A percentile compares a stretch with the other conserved stretches of the same genome.
phyloP scores from a whole-genome alignment of 1,140 invertebrate genomes.

The Listronotus oregonensis region DNA sequence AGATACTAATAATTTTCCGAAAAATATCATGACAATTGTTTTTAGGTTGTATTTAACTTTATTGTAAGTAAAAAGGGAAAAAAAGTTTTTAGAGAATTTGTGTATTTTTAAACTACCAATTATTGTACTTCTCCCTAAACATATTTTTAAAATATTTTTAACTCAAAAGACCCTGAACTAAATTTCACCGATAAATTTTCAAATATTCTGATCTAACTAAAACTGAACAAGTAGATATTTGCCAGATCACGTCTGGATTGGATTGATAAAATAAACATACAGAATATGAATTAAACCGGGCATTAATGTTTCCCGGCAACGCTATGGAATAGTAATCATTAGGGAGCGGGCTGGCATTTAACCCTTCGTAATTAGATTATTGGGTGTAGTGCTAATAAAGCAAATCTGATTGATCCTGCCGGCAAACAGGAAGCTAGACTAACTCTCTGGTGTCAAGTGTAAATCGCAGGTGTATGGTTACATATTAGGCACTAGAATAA shows the following conservation, averaged over 20 bases:
- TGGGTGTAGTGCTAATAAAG: conserved; percentile 33
- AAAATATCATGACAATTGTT: too few relatives aligned
- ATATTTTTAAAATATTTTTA: too few relatives aligned
- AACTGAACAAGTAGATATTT: conserved; percentile 3
- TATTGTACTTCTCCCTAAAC: too few relatives aligned
- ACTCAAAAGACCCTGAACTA: too few relatives aligned
- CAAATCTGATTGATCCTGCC: conserved; percentile 35
- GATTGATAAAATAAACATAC: conserved; percentile 18
- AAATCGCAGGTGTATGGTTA: conserved; percentile 14
- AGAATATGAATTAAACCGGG: conserved; percentile 23
- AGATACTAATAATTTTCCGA: too few relatives aligned
- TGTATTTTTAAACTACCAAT: too few relatives aligned
- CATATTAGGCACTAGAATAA: not conserved
- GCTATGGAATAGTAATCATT: conserved; percentile 35
- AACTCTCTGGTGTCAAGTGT: conserved; percentile 15
- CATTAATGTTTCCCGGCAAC: conserved; percentile 32
- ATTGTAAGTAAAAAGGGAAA: too few relatives aligned
- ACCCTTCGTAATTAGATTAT: conserved; percentile 37
- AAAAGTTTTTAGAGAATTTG: too few relatives aligned
- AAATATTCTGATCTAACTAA: not conserved
- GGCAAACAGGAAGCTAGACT: conserved; percentile 20
- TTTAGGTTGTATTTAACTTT: too few relatives aligned
- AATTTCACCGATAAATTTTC: too few relatives aligned
- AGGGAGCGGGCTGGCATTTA: conserved; percentile 32
- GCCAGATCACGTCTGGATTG: conserved; percentile 13